Percentiles rank a stretch among this genome's conserved stretches.
phyloP scores from a whole-genome alignment of 2,113 vertebrate species.

The Toxotes jaculatrix region DNA sequence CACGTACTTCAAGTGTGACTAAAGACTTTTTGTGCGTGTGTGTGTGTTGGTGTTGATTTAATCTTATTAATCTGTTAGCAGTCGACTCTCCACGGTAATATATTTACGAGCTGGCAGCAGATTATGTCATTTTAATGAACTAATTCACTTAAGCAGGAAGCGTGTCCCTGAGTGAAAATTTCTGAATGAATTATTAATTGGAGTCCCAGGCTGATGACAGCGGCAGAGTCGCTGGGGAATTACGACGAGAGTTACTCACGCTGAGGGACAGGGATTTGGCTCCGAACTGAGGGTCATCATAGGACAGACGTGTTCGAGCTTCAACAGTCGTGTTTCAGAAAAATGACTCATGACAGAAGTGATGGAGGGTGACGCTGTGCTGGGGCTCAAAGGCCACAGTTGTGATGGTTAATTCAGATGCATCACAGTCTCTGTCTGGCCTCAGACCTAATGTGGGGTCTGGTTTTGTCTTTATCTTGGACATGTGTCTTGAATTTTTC shows the following conservation, averaged over 20 bases:
- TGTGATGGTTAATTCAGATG: conserved; percentile 19
- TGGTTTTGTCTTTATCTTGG: background rate
- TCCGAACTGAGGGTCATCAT: conserved; percentile 32
- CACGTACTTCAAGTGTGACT: conserved; percentile 48
- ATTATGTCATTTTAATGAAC: conserved; percentile 53
- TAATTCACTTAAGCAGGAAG: conserved; percentile 57
- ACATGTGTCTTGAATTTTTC: background rate
- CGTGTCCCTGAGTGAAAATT: conserved; percentile 38
- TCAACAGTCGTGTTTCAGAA: conserved; percentile 16
- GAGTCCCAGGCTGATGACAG: conserved; percentile 45
- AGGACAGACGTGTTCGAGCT: conserved; percentile 21
- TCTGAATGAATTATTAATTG: conserved; percentile 64
- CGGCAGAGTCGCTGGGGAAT: conserved; percentile 4
- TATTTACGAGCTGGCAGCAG: conserved; percentile 59
- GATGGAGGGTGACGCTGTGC: conserved; percentile 34
- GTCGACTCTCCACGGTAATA: conserved; percentile 22
- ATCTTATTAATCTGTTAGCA: conserved; percentile 61
- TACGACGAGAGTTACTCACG: conserved; percentile 14
- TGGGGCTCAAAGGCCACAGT: conserved; percentile 26
- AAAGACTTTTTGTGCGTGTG: conserved; percentile 38
- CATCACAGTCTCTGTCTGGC: background rate
- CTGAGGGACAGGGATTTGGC: conserved; percentile 34
- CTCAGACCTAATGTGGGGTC: background rate
- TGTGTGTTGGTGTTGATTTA: conserved; percentile 61
- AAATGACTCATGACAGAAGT: conserved; percentile 50